These are phyloP conservation scores for Phocoena sinus DNA, from an alignment of 2,113 vertebrate species.

Conservation along the genomic window DNA sequence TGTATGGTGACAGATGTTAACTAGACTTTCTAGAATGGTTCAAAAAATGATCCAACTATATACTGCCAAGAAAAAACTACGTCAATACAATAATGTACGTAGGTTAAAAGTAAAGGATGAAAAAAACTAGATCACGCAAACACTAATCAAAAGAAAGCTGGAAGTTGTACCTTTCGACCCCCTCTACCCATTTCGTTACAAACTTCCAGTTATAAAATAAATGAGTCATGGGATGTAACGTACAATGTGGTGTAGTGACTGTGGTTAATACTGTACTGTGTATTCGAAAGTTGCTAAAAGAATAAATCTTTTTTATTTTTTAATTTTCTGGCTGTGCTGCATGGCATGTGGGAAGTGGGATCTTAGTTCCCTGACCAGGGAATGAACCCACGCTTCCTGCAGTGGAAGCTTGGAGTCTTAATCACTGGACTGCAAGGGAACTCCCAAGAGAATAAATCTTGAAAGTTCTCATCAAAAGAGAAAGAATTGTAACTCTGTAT, in stretches of 20 bases:
- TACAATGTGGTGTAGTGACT: background rate
- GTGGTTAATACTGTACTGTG: background rate
- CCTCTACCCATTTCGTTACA: background rate
- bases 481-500: background rate
- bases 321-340: background rate
- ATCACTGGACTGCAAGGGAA: background rate
- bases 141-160: background rate
- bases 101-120: background rate
- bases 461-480: background rate
- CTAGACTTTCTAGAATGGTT: background rate
- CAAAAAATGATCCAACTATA: background rate
- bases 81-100: background rate
- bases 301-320: background rate
- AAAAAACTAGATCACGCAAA: background rate
- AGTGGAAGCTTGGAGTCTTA: background rate
- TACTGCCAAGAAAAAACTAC: background rate
- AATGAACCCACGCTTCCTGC: background rate
- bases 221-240: background rate
- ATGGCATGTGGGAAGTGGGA: background rate
- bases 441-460: background rate
- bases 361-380: background rate
- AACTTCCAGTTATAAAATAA: background rate
- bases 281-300: background rate
- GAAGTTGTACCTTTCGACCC: background rate
- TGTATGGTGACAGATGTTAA: background rate